These are phyloP conservation scores for Athene noctua DNA, from an alignment of 2,113 vertebrate genomes.

Conservation along the genomic window DNA sequence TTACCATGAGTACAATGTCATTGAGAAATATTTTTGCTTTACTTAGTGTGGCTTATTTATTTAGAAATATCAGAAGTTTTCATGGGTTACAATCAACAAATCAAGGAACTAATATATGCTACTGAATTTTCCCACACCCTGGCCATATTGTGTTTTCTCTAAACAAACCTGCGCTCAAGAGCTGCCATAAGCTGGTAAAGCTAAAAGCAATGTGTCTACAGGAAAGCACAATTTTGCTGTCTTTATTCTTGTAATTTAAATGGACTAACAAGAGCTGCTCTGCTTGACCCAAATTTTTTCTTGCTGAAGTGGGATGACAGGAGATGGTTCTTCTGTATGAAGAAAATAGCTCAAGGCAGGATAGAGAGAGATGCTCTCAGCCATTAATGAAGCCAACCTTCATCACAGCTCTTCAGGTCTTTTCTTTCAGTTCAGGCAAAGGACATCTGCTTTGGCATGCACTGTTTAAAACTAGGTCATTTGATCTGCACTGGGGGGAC, in stretches of 20 bases:
- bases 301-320: background rate
- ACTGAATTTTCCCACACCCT: background rate
- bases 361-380: background rate
- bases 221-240: background rate
- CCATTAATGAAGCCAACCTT: background rate
- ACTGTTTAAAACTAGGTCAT: background rate
- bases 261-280: background rate
- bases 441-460: background rate
- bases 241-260: background rate
- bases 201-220: background rate
- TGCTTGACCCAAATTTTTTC: background rate
- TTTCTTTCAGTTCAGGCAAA: background rate
- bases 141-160: conserved; percentile 35
- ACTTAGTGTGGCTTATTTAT: background rate
- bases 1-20: background rate
- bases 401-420: background rate
- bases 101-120: background rate
- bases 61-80: background rate
- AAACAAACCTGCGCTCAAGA: conserved; percentile 25
- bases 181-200: background rate
- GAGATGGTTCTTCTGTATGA: background rate
- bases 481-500: background rate
- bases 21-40: background rate
- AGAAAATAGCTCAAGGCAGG: background rate
- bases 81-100: background rate